phyloP scores from a whole-genome alignment of 2,113 vertebrate genomes.

The Panthera tigris region DNA sequence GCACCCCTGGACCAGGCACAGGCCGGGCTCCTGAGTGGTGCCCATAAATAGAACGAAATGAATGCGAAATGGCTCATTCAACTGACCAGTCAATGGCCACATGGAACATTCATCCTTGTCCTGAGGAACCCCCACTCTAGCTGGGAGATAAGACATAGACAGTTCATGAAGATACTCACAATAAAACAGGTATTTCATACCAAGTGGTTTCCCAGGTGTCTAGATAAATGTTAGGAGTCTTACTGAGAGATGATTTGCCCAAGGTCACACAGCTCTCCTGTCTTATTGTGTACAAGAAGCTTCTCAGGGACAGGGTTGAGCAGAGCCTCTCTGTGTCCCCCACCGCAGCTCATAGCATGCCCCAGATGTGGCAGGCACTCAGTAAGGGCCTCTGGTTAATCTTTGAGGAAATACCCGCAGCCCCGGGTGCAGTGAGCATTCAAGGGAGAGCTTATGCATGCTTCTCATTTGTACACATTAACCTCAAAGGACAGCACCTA shows the following conservation, averaged over 20 bases:
- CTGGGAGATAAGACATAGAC: neutral
- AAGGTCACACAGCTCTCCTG: neutral
- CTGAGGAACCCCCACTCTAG: neutral
- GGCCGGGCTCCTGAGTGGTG: neutral
- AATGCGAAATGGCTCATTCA: neutral
- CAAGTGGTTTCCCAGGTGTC: neutral
- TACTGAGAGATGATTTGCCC: neutral
- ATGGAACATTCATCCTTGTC: neutral
- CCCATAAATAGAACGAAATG: neutral
- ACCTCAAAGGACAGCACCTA: neutral
- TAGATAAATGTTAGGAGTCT: neutral
- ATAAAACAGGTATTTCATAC: neutral
- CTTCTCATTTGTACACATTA: neutral
- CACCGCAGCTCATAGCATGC: neutral
- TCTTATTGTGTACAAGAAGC: neutral
- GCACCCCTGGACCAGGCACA: neutral
- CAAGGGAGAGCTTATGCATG: fast-evolving
- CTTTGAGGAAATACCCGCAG: neutral
- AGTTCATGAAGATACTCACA: neutral
- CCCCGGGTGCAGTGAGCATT: fast-evolving
- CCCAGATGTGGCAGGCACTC: neutral
- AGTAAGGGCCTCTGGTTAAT: neutral
- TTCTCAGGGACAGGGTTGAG: neutral
- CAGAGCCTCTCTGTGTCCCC: neutral
- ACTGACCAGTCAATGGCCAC: neutral